These are phyloP conservation scores for Camelus dromedarius DNA, from an alignment of 2,113 vertebrate species.

Conservation along the genomic window DNA sequence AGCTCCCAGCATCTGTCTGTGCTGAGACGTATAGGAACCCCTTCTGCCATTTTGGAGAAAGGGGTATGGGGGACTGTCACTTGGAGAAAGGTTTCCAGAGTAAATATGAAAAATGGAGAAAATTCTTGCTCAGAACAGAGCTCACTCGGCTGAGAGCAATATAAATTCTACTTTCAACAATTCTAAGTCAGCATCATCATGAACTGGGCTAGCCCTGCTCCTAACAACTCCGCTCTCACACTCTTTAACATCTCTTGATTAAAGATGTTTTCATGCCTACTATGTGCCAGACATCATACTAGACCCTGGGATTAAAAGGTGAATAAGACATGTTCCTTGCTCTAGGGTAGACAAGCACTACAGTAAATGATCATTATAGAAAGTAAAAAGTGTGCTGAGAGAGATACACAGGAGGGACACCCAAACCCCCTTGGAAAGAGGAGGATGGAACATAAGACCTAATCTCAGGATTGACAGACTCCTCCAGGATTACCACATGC, in stretches of 20 bases:
- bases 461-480: neutral
- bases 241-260: neutral
- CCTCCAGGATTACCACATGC: neutral
- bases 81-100: neutral
- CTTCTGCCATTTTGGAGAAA: neutral
- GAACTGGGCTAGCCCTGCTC: neutral
- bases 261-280: neutral
- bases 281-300: neutral
- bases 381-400: neutral
- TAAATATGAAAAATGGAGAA: neutral
- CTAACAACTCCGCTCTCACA: neutral
- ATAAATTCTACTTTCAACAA: neutral
- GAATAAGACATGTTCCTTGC: neutral
- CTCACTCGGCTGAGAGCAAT: neutral
- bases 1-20: neutral
- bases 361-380: neutral
- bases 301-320: neutral
- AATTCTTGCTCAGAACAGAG: neutral
- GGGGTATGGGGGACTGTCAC: neutral
- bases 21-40: neutral
- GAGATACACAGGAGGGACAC: accelerated
- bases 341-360: neutral
- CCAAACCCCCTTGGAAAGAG: neutral
- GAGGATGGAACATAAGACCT: neutral
- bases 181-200: neutral